Evolutionary conservation across 1,140 invertebrate genomes (phyloP).

Genomic region (Brachionus asplanchnoidis): DNA sequence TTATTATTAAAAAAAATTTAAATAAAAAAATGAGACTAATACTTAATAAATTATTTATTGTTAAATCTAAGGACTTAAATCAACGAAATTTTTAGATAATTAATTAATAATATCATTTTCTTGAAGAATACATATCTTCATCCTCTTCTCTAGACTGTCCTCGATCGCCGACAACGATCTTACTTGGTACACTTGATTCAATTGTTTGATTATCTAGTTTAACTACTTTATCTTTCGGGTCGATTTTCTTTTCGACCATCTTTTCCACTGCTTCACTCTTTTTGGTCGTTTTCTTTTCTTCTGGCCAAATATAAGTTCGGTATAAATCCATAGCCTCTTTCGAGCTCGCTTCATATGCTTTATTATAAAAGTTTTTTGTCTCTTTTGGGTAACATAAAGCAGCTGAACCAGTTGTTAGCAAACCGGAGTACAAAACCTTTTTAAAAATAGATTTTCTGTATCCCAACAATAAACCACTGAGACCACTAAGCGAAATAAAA

Average conservation of each 20-base stretch:
- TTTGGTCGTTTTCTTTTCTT: not conserved
- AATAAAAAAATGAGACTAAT: too few relatives aligned
- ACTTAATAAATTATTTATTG: not conserved
- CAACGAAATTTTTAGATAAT: not conserved
- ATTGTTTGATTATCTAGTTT: slow-evolving; percentile 8
- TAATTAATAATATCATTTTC: not conserved
- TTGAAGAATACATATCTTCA: slow-evolving; percentile 36
- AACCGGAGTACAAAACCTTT: not conserved
- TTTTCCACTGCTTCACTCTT: not conserved
- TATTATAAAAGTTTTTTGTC: not conserved
- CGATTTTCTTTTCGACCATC: not conserved
- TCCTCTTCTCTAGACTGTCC: slow-evolving; percentile 33
- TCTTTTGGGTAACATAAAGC: slow-evolving; percentile 28
- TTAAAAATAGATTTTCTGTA: slow-evolving; percentile 13
- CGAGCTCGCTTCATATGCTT: not conserved
- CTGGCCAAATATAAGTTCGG: slow-evolving; percentile 5
- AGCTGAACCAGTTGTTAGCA: slow-evolving; percentile 4
- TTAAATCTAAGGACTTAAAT: not conserved
- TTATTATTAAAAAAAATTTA: too few relatives aligned
- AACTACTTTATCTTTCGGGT: slow-evolving; percentile 6
- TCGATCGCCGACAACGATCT: slow-evolving; percentile 2
- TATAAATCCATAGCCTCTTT: not conserved
- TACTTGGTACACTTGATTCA: not conserved
- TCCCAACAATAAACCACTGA: slow-evolving; percentile 30
- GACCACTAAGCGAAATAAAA: slow-evolving; percentile 27